Evolutionary conservation across 1,140 invertebrate species (phyloP), one percentile per base, ranked within the genome.

Genomic region (Bombus pascuorum): DNA sequence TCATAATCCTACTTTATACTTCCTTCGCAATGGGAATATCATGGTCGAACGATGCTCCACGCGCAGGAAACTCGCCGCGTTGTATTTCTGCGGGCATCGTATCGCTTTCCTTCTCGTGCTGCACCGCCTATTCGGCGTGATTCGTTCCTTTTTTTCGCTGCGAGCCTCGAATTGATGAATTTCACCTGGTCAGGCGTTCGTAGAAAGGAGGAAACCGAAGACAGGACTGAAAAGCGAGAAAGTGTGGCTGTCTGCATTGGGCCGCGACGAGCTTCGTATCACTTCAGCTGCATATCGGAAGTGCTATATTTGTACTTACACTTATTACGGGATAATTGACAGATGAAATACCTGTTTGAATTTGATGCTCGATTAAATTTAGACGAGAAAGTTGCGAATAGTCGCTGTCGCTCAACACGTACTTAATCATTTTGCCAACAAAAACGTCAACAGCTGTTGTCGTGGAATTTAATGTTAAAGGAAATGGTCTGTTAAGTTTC

Each of bases 1-100:
- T 83, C 73, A 47, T 76, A 76, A 83, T 83, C 62, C 71, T 53
- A 44, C 37, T 76, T 76, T 47, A 65, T 75, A 47, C 72, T 76
- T 83, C 73, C 81, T 53, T 83, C 62, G 34, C 44, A 75, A 39
- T 28, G 28, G 34, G 72, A 83, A 83, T 66, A 15, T 44, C 47
- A 22, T 53, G 47, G 18, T 53, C 39, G 71, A 18, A 22, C 59
- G 81, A 25, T 76, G 59, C n/a, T 47, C 53, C 10, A 10, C 80
- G n/a, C 34, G 39, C n/a, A 18, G 32, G 28, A 66, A 34, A 32
- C 28, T 25, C 42, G 25, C 22, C n/a, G 39, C 77, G 62, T 13
- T 28, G 13, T 32, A 4, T 66, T 47, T 25, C 39, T 34, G 15
- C 25, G 66, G 39, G 4, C 66, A 28, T 9, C 12, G 6, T 15